phyloP scores from a whole-genome alignment of 2,113 vertebrate genomes.

The Zapornia atra region DNA sequence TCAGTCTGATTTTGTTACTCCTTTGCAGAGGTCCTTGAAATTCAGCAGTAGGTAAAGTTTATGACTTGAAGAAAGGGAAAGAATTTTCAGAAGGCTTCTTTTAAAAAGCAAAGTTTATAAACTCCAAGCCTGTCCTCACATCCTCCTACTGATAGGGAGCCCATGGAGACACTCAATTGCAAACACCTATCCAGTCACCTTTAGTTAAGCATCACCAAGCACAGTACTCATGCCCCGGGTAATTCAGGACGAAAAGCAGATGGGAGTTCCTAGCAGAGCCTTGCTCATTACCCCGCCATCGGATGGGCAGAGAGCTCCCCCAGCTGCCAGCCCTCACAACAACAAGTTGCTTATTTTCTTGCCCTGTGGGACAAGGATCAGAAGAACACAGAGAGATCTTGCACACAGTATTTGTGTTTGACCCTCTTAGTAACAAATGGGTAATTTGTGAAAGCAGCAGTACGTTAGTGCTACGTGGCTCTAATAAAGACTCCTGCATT shows the following conservation, averaged over 20 bases:
- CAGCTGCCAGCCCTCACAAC: not conserved
- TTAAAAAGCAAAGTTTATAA: not conserved
- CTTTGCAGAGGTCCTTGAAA: not conserved
- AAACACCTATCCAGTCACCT: not conserved
- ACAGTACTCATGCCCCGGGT: not conserved
- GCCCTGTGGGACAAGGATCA: not conserved
- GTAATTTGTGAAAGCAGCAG: not conserved
- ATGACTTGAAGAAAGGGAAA: not conserved
- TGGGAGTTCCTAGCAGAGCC: not conserved
- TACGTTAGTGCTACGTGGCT: not conserved
- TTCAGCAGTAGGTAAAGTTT: not conserved
- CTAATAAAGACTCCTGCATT: not conserved
- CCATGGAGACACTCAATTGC: accelerated
- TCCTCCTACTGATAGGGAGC: not conserved
- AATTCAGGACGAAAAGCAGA: constrained; percentile 23
- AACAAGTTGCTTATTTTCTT: not conserved
- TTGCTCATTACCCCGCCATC: not conserved
- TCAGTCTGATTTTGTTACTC: not conserved
- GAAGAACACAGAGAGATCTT: not conserved
- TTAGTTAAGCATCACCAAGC: not conserved
- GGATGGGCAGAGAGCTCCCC: not conserved
- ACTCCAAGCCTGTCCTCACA: not conserved
- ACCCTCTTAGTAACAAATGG: not conserved
- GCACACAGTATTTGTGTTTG: not conserved
- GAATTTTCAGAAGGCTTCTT: not conserved